Base-by-base conservation (phyloP, 2,888 invertebrate genomes). In the Amphipoea oculea region DNA sequence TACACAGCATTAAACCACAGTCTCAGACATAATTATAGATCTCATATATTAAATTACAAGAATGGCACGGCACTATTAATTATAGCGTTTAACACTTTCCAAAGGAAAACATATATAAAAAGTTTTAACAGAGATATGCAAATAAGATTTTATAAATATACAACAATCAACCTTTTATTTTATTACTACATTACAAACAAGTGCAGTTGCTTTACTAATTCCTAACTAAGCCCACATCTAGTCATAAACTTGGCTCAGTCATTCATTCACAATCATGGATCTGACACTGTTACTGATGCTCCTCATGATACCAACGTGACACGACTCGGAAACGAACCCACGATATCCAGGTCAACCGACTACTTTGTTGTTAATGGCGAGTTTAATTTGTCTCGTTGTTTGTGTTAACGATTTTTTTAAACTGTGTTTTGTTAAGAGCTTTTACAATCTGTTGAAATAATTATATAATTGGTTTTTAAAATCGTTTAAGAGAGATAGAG, bases 271-370 rank as follows among this genome's bases (percentile, higher is more conserved):
- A 70, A 68, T 40, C 63, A 40, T 9, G 40, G 23, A 54, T 65
- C 45, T 48, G 68, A 72, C 42, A 74, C 20, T n/a, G 63, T 74
- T 71, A 72, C 80, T 71, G 57, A 84, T 72, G 45, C 23, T 63
- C 48, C 67, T 63, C 66, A 84, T 74, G 48, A 62, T 57, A 60
- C 79, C 36, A 36, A 57, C 54, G 57, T 67, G 60, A 70, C 54
- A 57, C 29, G 51, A 79, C 73, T 74, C 57, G 71, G 63, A 68
- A 84, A 12, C 4, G 51, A 36, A 57, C 36, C 5, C 2, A 4
- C 20, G 20, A 65, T 40, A 75, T 71, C 51, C 68, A 69, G 74
- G 68, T 75, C 74, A 75, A 69, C 45, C 29, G 23, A 79, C 68
- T 84, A 79, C 51, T 80, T 72, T 48, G 40, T 63, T 54, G 42